Conservation (phyloP, 2,113 vertebrate genomes). For the Psittacula cyanocephala region DNA sequence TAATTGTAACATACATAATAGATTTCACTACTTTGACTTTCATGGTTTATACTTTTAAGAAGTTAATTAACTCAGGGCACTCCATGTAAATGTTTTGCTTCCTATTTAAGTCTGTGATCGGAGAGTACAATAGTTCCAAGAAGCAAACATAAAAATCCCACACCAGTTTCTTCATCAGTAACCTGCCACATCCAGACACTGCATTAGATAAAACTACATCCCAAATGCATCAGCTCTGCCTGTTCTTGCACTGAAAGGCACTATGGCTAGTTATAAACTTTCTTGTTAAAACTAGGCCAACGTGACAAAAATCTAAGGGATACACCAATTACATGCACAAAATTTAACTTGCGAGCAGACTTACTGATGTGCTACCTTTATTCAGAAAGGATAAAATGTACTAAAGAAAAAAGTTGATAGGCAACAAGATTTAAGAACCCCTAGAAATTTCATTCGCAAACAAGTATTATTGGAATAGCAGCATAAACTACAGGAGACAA, state of each 20-base stretch:
- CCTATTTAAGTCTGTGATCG: background rate
- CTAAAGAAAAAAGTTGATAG: background rate
- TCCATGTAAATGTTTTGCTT: background rate
- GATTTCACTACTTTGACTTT: background rate
- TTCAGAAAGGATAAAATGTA: background rate
- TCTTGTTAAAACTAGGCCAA: background rate
- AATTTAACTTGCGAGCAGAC: background rate
- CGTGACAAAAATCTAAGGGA: background rate
- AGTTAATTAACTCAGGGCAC: background rate
- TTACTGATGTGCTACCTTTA: background rate
- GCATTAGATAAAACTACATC: background rate
- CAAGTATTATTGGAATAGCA: background rate
- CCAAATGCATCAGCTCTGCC: background rate
- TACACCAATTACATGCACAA: accelerated
- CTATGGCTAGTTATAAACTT: background rate
- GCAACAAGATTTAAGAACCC: background rate
- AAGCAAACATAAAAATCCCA: background rate
- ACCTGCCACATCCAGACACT: background rate
- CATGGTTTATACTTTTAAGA: background rate
- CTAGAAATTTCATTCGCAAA: constrained; percentile 29
- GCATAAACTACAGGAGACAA: constrained; percentile 5
- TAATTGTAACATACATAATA: accelerated
- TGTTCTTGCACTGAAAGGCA: background rate
- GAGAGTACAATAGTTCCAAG: background rate
- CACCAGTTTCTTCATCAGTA: background rate